A percentile compares a stretch with the other conserved stretches of the same genome.
phyloP scores from a whole-genome alignment of 2,797 vertebrate genomes.

The Sebastes matsubarae region DNA sequence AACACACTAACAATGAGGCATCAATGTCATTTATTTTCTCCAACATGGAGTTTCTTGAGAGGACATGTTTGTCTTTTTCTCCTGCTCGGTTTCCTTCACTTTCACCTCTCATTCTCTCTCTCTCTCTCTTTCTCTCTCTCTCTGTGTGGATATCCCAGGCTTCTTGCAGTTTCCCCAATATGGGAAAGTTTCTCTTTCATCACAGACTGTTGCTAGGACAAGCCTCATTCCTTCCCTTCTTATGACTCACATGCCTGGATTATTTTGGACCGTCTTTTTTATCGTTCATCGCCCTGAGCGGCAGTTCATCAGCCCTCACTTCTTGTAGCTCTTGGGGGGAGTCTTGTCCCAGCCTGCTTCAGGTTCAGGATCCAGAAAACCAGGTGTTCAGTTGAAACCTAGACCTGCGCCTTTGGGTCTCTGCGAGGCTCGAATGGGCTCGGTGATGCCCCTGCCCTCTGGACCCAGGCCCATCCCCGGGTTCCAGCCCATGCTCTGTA shows the following conservation, averaged over 20 bases:
- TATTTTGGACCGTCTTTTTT: conserved; percentile 15
- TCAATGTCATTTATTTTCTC: conserved; percentile 44
- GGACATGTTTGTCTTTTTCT: conserved; percentile 5
- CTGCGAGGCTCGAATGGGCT: conserved; percentile 91
- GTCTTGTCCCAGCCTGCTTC: not conserved
- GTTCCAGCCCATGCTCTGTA: conserved; percentile 97
- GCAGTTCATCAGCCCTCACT: conserved; percentile 13
- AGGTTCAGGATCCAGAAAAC: conserved; percentile 11
- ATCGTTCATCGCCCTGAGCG: conserved; percentile 35
- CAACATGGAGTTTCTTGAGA: conserved; percentile 57
- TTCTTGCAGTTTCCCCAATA: conserved; percentile 72
- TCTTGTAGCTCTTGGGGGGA: not conserved
- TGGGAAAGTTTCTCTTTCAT: conserved; percentile 69
- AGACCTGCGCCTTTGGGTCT: conserved; percentile 84
- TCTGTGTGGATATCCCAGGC: conserved; percentile 2
- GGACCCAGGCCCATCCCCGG: conserved; percentile 92
- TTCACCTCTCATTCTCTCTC: not conserved
- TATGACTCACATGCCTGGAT: conserved; percentile 35
- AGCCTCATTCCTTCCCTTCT: conserved; percentile 18
- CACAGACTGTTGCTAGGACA: conserved; percentile 25
- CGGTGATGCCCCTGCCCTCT: conserved; percentile 92
- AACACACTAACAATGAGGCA: conserved; percentile 36
- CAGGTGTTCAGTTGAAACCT: conserved; percentile 80
- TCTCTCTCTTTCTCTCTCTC: not conserved
- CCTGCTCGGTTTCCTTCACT: conserved; percentile 16